Evolutionary conservation across 2,113 vertebrate species (phyloP).

Genomic region (Solea senegalensis): DNA sequence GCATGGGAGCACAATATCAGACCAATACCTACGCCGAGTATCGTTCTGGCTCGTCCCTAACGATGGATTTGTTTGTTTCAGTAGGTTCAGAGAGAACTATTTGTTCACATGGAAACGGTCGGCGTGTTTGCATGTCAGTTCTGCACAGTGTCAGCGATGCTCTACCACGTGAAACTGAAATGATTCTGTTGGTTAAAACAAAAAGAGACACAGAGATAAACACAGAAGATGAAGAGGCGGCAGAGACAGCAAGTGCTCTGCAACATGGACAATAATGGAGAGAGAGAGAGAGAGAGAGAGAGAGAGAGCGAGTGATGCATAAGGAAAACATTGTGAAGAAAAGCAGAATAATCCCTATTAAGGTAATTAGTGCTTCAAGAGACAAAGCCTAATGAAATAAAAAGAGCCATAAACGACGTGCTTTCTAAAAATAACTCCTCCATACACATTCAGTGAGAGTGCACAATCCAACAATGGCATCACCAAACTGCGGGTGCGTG

Average conservation of each 20-base stretch:
- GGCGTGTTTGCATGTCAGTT: not conserved
- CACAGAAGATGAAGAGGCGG: slow-evolving; percentile 1
- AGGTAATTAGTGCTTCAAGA: slow-evolving; percentile 69
- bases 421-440: slow-evolving; percentile 60
- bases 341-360: slow-evolving; percentile 61
- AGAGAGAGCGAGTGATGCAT: not conserved
- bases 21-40: too few relatives aligned
- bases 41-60: too few relatives aligned
- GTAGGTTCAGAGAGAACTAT: not conserved
- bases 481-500: slow-evolving; percentile 5
- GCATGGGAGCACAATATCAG: too few relatives aligned
- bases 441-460: slow-evolving; percentile 18
- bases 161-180: slow-evolving; percentile 20
- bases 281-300: not conserved
- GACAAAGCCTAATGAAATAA: slow-evolving; percentile 64
- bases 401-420: slow-evolving; percentile 56
- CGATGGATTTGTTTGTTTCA: too few relatives aligned
- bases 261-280: slow-evolving; percentile 31
- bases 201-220: not conserved
- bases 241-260: slow-evolving; percentile 18
- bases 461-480: not conserved
- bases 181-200: slow-evolving; percentile 14
- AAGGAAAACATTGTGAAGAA: slow-evolving; percentile 28
- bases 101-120: not conserved
- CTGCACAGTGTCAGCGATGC: not conserved